phyloP scores from a whole-genome alignment of 2,797 vertebrate species.

The Halcyon badia region DNA sequence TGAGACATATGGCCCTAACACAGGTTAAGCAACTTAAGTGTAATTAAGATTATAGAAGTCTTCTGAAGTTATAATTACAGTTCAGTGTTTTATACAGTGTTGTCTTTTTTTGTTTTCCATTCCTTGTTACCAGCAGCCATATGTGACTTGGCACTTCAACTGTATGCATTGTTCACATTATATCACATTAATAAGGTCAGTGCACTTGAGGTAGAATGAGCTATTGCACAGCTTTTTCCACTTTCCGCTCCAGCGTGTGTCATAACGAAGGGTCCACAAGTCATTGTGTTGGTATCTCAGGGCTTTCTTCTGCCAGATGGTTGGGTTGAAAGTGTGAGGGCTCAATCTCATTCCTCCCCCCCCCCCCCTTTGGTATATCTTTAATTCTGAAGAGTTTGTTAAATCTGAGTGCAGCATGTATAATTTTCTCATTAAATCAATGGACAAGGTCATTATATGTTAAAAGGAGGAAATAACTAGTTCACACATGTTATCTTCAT shows the following conservation, averaged over 20 bases:
- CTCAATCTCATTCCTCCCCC: neutral
- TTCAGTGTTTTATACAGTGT: neutral
- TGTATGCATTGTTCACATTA: neutral
- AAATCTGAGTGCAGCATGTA: slow-evolving; percentile 72
- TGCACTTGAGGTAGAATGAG: neutral
- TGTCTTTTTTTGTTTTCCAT: neutral
- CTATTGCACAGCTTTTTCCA: neutral
- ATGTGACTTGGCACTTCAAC: neutral
- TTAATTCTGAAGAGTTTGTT: slow-evolving; percentile 70
- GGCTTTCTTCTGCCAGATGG: slow-evolving; percentile 54
- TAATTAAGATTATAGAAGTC: neutral
- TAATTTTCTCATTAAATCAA: slow-evolving; percentile 80
- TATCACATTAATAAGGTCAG: neutral
- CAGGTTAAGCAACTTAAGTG: neutral
- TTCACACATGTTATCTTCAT: slow-evolving; percentile 62
- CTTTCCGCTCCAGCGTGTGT: neutral
- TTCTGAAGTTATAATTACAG: neutral
- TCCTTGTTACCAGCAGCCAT: neutral
- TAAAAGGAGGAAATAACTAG: slow-evolving; percentile 70
- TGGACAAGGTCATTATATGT: slow-evolving; percentile 73
- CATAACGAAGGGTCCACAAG: neutral
- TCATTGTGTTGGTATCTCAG: neutral
- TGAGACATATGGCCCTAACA: neutral
- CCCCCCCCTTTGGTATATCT: slow-evolving; percentile 23
- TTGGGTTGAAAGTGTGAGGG: slow-evolving; percentile 18